Evolutionary conservation across 53 echinoderm and acorn worm species (phyloP), one percentile per base, ranked within the genome.

Genomic region (Echinarachnius parma): DNA sequence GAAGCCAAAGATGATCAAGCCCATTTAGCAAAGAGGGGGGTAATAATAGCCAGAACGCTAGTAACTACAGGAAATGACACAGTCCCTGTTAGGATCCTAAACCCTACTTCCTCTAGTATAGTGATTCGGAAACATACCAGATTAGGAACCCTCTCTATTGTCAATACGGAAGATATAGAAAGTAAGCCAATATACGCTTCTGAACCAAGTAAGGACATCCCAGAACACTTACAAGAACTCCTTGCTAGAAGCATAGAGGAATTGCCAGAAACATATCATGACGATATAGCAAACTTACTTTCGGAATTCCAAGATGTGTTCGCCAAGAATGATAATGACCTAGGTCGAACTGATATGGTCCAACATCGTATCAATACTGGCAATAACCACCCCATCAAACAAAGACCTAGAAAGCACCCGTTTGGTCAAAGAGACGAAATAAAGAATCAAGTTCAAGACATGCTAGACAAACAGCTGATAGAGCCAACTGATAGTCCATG

Each of bases 291-390:
- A 16, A 31, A 69, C 3, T 59, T 77, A 0, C 35, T 69, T 20
- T 20, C 1, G 1, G 74, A 53, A 21, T 72, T 61, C 39, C 62
- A 61, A 28, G 75, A 87, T 39, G 52, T 88, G 2, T 84, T 87
- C 37, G 65, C 81, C 5, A 31, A 44, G 27, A 33, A 48, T 23
- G 59, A 77, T 10, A 44, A 33, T 1, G 87, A 88, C 34, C 19
- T 88, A 4, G 83, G 79, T 3, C 74, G 68, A 13, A 88, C 89
- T 14, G 63, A 75, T 48, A 14, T 88, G 32, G 89, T 81, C 8
- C 23, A 76, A 35, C 89, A 84, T 29, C 21, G 24, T 42, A 83
- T 84, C 13, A 35, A 80, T 29, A 88, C 84, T 22, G 89, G 89
- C 4, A 67, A 10, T 7, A 26, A 63, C 10, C 25, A 53, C 32